Evolutionary conservation across 2,113 vertebrate genomes (phyloP).

Genomic region (Sturnira hondurensis): DNA sequence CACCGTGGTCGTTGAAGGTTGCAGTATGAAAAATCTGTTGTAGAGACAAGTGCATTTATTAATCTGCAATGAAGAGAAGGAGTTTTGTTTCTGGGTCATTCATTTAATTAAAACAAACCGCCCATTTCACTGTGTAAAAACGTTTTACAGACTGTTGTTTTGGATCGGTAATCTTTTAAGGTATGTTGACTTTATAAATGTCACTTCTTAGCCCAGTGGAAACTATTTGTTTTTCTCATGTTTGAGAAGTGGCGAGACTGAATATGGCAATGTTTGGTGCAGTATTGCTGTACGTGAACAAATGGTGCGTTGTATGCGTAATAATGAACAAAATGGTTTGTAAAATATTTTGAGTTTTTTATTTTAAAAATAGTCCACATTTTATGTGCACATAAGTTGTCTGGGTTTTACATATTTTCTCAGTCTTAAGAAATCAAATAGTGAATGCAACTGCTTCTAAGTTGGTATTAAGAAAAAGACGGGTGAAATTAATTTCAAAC

Average conservation of each 20-base stretch:
- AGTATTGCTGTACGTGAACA: conserved; percentile 73
- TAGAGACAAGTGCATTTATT: conserved; percentile 61
- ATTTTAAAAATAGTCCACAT: conserved; percentile 77
- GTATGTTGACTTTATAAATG: conserved; percentile 67
- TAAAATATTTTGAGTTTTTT: conserved; percentile 80
- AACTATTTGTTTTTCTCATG: conserved; percentile 73
- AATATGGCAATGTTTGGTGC: conserved; percentile 76
- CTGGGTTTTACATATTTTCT: conserved; percentile 72
- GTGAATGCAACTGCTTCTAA: conserved; percentile 60
- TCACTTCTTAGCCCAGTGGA: conserved; percentile 67
- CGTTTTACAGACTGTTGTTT: conserved; percentile 44
- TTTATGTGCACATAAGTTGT: conserved; percentile 61
- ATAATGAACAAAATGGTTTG: conserved; percentile 78
- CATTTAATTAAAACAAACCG: conserved; percentile 20
- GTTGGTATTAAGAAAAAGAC: conserved; percentile 61
- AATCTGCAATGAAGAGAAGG: conserved; percentile 68
- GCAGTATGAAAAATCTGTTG: conserved; percentile 21
- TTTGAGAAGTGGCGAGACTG: conserved; percentile 74
- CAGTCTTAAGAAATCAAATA: conserved; percentile 65
- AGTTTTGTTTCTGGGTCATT: conserved; percentile 45
- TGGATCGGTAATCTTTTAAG: conserved; percentile 34
- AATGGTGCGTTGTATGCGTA: conserved; percentile 78
- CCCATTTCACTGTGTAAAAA: conserved; percentile 61
- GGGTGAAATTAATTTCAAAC: not conserved
- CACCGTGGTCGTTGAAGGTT: not conserved